Conservation (phyloP, 92 coral and sea anemone genomes). For the Palythoa grandis region DNA sequence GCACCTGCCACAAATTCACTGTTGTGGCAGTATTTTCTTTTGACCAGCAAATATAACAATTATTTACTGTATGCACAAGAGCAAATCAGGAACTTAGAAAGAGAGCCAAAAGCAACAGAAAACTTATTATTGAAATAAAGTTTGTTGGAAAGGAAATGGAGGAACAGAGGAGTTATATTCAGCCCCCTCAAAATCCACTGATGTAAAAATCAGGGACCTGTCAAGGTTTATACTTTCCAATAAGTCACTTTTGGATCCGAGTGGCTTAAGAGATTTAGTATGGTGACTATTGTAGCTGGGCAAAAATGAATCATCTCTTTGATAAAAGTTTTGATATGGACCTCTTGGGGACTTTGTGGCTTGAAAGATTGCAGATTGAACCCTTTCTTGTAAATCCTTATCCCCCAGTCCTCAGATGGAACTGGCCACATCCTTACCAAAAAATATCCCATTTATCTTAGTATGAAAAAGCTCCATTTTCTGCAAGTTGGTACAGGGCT, state of each 20-base stretch:
- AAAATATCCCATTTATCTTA: constrained; percentile 70
- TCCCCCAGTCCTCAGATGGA: constrained; percentile 47
- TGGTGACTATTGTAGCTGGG: constrained; percentile 40
- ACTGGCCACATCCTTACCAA: constrained; percentile 66
- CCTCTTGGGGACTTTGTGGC: constrained; percentile 1
- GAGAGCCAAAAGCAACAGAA: no score
- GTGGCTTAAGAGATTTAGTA: constrained; percentile 22
- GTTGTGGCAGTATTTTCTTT: no score
- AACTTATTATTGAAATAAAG: no score
- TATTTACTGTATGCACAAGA: not conserved
- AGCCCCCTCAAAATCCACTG: not conserved
- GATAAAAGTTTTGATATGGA: constrained; percentile 19
- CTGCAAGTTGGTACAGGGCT: constrained; percentile 59
- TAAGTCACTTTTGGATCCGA: constrained; percentile 12
- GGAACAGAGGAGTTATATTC: not conserved
- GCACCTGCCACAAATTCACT: no score
- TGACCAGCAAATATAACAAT: no score
- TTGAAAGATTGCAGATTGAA: constrained; percentile 53
- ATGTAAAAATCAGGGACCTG: not conserved
- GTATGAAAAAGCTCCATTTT: constrained; percentile 20
- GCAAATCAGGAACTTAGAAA: not conserved
- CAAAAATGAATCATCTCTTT: constrained; percentile 31
- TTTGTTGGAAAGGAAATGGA: not conserved
- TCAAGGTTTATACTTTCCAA: constrained; percentile 29
- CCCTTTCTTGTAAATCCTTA: constrained; percentile 38